Percentiles rank a stretch among this genome's conserved stretches.
Conservation (phyloP, 2,113 vertebrate species). For the Pteropus alecto region DNA sequence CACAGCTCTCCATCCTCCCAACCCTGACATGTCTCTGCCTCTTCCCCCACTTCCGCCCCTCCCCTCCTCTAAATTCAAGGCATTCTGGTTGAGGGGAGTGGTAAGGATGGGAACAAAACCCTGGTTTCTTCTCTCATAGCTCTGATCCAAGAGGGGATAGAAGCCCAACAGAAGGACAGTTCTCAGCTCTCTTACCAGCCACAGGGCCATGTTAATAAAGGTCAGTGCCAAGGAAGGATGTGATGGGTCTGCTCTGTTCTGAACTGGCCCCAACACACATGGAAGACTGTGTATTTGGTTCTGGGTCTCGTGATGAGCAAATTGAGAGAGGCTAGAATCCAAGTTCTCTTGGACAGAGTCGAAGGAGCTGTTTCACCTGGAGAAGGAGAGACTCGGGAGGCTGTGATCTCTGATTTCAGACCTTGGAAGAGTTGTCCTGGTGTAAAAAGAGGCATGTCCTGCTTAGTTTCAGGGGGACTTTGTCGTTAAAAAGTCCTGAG, state of each 20-base stretch:
- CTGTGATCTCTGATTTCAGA: background rate
- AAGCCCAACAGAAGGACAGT: background rate
- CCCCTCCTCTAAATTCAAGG: background rate
- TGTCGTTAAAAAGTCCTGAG: background rate
- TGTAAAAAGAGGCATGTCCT: background rate
- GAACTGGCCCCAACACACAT: background rate
- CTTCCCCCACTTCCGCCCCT: background rate
- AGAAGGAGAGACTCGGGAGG: background rate
- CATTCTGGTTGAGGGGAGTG: background rate
- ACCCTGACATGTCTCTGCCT: background rate
- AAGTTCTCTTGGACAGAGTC: background rate
- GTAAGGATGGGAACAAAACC: background rate
- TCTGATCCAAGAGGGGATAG: background rate
- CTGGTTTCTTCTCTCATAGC: background rate
- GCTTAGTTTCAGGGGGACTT: background rate
- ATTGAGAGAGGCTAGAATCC: background rate
- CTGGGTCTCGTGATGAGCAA: background rate
- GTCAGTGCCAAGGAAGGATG: background rate
- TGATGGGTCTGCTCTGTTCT: background rate
- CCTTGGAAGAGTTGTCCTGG: background rate
- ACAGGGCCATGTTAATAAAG: background rate
- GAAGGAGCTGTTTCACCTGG: constrained; percentile 22
- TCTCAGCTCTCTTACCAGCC: background rate
- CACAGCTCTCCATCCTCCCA: background rate
- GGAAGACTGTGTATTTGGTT: background rate